Evolutionary conservation across 2,888 invertebrate genomes (phyloP).

Genomic region (Caenorhabditis auriculariae): DNA sequence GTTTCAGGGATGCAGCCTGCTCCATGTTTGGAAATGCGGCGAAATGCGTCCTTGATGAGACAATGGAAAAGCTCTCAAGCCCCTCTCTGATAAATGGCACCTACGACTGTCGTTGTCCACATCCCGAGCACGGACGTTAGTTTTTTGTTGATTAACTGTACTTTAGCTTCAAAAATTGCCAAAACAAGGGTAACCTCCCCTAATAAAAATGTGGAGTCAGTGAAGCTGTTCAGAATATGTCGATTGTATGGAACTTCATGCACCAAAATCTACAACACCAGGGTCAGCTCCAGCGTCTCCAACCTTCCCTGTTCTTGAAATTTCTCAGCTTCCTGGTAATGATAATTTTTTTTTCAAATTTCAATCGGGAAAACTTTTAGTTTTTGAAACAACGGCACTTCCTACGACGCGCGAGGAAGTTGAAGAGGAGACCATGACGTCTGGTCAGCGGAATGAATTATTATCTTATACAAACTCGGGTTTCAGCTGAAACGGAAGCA

Average conservation of each 20-base stretch:
- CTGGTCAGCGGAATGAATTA: too few relatives aligned
- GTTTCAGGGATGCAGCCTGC: conserved; percentile 52
- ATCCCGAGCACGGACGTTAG: conserved; percentile 41
- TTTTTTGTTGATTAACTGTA: neutral
- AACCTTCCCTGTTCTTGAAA: conserved; percentile 27
- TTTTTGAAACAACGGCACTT: too few relatives aligned
- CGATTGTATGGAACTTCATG: conserved; percentile 42
- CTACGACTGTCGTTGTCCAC: conserved; percentile 45
- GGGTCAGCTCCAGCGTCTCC: conserved; percentile 14
- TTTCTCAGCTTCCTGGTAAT: conserved; percentile 13
- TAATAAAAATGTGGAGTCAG: neutral
- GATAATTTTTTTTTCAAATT: neutral
- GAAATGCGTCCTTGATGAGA: conserved; percentile 45
- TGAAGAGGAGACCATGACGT: too few relatives aligned
- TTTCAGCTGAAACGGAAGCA: too few relatives aligned
- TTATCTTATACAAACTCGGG: too few relatives aligned
- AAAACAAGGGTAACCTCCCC: neutral
- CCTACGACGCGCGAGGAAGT: too few relatives aligned
- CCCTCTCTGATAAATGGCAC: conserved; percentile 34
- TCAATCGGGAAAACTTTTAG: neutral
- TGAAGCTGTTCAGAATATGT: conserved; percentile 29
- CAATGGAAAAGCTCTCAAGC: conserved; percentile 34
- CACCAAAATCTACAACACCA: conserved; percentile 22
- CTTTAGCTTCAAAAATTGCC: too few relatives aligned
- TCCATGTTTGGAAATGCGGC: conserved; percentile 49